Evolutionary conservation across 2,797 vertebrate genomes (phyloP).

Genomic region (Alcedo atthis): DNA sequence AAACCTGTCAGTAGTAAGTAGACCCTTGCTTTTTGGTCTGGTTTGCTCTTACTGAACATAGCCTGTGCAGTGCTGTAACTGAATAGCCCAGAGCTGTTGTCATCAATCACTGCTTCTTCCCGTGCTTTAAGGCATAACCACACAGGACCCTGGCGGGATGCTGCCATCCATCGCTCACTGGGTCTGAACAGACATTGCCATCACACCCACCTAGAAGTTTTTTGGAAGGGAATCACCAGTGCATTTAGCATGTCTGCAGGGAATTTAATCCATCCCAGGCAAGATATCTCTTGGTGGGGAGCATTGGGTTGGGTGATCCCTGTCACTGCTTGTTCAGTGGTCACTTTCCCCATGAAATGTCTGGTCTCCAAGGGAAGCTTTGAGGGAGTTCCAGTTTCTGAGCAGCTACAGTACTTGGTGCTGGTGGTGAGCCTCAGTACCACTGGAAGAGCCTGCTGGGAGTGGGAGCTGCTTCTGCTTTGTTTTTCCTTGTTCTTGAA

Average conservation of each 20-base stretch:
- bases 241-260: neutral
- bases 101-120: neutral
- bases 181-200: neutral
- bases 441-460: neutral
- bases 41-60: neutral
- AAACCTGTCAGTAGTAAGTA: neutral
- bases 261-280: neutral
- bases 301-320: fast-evolving
- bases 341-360: neutral
- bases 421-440: neutral
- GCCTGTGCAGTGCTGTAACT: neutral
- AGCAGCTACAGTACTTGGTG: neutral
- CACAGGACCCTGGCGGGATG: neutral
- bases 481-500: neutral
- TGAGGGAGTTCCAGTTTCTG: neutral
- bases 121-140: neutral
- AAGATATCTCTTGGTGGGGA: neutral
- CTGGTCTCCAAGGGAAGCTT: neutral
- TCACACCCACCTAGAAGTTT: neutral
- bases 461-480: neutral
- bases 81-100: neutral
- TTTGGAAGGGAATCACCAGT: neutral
- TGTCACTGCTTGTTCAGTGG: neutral
- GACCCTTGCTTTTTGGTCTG: neutral
- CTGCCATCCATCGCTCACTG: conserved; percentile 3